Base-by-base conservation (phyloP, 2,888 invertebrate genomes). In the Philonicus albiceps region DNA sequence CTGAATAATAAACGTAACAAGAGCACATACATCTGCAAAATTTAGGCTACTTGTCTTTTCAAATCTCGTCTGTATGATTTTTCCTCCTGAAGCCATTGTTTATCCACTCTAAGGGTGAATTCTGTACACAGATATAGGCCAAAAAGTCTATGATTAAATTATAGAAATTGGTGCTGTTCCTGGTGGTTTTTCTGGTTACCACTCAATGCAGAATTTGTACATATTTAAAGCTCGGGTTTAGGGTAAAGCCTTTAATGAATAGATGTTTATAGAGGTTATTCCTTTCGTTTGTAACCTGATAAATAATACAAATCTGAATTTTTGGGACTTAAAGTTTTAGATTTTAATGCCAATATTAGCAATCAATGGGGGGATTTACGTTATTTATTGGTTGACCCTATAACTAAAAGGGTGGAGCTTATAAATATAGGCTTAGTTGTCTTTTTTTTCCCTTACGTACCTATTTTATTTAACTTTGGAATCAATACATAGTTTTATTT, bases 1-100 rank as follows among this genome's bases (percentile, higher is more conserved):
- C 49, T 85, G 85, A 85, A 87, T 87, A 87, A 87, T 85, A 85
- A 80, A 87, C 85, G 87, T 85, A 85, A 72, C 49, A 75, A 53
- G 40, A 31, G 30, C 55, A 53, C 22, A 37, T 27, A 76, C 76
- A 76, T 76, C 43, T 19, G 40, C 37, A 76, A 22, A 27, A 37
- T 76, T 22, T 8, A 76, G 76, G 43, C 40, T 76, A 40, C 76
- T 76, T 76, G 76, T 76, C 75, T 76, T 76, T 27, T 76, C 76
- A 76, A 76, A 76, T 76, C 76, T 76, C 40, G 40, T 76, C 76
- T 40, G 43, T 76, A 76, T 76, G 76, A 76, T 76, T 76, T 22
- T 43, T 76, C 37, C 76, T 76, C 37, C 6, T 49, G 49, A 40
- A 76, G 43, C 40, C 37, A 76, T 76, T 76, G 76, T 76, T 76